Evolutionary conservation across 2,888 invertebrate species (phyloP).

Genomic region (Dryocosmus kuriphilus): DNA sequence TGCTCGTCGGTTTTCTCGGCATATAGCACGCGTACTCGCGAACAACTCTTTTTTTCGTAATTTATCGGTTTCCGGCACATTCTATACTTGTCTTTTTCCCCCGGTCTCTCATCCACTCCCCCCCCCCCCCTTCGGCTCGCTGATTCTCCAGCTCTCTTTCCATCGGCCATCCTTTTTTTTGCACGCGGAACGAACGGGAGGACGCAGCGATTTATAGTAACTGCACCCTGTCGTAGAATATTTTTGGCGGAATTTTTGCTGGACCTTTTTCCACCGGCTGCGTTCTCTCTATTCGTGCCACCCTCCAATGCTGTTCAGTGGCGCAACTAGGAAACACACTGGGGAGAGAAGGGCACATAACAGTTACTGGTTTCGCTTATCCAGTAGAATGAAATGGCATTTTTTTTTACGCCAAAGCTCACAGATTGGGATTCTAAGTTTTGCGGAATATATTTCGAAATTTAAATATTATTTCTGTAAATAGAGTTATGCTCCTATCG

Average conservation of each 20-base stretch:
- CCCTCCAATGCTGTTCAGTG: constrained; percentile 45
- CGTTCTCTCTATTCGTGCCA: constrained; percentile 54
- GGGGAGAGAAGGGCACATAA: background rate
- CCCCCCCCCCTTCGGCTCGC: constrained; percentile 49
- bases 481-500: background rate
- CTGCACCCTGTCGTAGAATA: constrained; percentile 70
- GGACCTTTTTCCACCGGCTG: constrained; percentile 57
- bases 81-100: constrained; percentile 31
- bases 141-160: constrained; percentile 50
- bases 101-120: constrained; percentile 51
- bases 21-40: constrained; percentile 24
- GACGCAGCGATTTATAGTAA: constrained; percentile 71
- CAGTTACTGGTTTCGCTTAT: constrained; percentile 17
- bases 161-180: constrained; percentile 44
- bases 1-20: constrained; percentile 58
- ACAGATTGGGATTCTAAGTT: constrained; percentile 11
- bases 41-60: constrained; percentile 45
- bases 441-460: background rate
- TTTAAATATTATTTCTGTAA: background rate
- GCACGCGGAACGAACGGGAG: constrained; percentile 53
- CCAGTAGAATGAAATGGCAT: constrained; percentile 15
- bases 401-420: constrained; percentile 12
- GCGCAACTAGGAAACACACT: background rate
- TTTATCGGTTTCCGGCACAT: constrained; percentile 25
- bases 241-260: constrained; percentile 71